phyloP scores from a whole-genome alignment of 2,888 invertebrate genomes.

The Morpho achilles region DNA sequence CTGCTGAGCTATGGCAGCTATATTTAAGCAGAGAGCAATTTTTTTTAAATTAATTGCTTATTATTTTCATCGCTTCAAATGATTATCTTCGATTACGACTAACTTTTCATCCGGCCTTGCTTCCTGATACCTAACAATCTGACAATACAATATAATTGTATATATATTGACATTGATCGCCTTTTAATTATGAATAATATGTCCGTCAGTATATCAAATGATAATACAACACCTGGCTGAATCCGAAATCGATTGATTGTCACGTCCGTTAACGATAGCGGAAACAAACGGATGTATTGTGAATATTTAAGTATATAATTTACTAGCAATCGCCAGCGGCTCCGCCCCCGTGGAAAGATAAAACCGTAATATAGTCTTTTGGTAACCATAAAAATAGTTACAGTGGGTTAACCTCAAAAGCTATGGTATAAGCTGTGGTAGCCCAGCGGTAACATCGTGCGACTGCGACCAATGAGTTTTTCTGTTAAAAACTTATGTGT shows the following conservation, averaged over 20 bases:
- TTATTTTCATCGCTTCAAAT: no score
- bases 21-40: no score
- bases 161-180: not conserved
- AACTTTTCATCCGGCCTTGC: no score
- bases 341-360: not conserved
- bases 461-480: no score
- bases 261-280: conserved; percentile 19
- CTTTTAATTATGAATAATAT: not conserved
- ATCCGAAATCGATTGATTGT: conserved; percentile 15
- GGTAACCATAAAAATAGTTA: not conserved
- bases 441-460: not conserved
- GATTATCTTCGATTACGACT: no score
- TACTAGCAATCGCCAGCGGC: not conserved
- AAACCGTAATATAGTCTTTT: not conserved
- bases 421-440: not conserved
- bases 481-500: no score
- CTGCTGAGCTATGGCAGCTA: no score
- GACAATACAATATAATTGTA: not conserved
- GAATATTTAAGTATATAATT: not conserved
- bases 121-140: not conserved
- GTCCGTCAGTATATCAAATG: not conserved
- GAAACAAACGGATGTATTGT: conserved; percentile 2
- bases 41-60: no score
- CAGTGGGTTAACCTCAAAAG: not conserved
- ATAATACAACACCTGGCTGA: conserved; percentile 16